These are phyloP conservation scores for Rhabdomys dilectus DNA, from an alignment of 2,113 vertebrate genomes.

Conservation along the genomic window DNA sequence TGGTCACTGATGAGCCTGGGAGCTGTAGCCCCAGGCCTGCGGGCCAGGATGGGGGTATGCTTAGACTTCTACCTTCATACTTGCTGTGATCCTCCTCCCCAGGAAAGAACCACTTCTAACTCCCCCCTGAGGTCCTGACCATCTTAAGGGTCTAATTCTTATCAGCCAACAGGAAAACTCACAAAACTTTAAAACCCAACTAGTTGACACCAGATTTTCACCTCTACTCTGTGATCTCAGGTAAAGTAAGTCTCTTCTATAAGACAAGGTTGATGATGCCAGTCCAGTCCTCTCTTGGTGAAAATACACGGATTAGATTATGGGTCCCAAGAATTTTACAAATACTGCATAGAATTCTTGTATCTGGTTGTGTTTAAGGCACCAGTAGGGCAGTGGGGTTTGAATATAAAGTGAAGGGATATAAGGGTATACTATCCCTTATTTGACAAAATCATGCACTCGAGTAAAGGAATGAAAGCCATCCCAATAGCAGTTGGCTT, in stretches of 20 bases:
- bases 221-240: not conserved
- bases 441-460: not conserved
- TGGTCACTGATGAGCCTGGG: not conserved
- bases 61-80: not conserved
- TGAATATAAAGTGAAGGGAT: not conserved
- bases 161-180: not conserved
- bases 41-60: not conserved
- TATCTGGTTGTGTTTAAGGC: not conserved
- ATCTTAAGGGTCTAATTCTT: not conserved
- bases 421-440: not conserved
- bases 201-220: conserved; percentile 5
- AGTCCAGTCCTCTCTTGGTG: not conserved
- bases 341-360: not conserved
- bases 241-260: not conserved
- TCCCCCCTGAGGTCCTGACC: not conserved
- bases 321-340: not conserved
- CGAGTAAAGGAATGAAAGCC: not conserved
- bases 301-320: not conserved
- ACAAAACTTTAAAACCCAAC: not conserved
- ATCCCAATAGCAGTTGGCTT: not conserved
- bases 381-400: not conserved
- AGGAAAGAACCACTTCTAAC: not conserved
- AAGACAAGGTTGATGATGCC: not conserved
- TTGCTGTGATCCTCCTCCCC: not conserved
- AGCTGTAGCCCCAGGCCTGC: not conserved